phyloP scores from a whole-genome alignment of 1,140 invertebrate species.

The Pseudoatta argentina region DNA sequence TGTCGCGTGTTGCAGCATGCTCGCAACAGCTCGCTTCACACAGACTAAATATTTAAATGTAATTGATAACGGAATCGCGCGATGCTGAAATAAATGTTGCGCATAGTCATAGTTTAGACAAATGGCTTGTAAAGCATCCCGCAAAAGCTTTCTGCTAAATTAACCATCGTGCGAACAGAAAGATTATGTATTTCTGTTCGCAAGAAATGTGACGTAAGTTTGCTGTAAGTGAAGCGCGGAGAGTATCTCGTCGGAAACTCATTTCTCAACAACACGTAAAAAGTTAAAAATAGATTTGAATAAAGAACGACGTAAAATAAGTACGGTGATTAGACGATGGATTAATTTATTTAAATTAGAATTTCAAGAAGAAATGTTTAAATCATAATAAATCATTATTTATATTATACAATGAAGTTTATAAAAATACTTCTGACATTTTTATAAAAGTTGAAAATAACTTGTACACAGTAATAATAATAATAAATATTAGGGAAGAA shows the following conservation, averaged over 20 bases:
- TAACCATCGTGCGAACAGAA: neutral
- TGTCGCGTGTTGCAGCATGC: slow-evolving; percentile 45
- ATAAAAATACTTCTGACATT: neutral
- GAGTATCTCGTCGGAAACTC: neutral
- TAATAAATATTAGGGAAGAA: neutral
- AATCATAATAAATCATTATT: neutral
- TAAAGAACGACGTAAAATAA: too few relatives aligned
- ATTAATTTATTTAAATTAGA: neutral
- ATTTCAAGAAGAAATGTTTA: neutral
- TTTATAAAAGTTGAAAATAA: too few relatives aligned
- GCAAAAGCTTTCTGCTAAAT: slow-evolving; percentile 23
- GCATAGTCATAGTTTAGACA: neutral
- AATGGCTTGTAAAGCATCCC: neutral
- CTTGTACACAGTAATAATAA: neutral
- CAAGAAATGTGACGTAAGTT: neutral
- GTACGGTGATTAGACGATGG: neutral
- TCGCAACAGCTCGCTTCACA: slow-evolving; percentile 31
- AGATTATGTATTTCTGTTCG: neutral
- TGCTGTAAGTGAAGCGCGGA: neutral
- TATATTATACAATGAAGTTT: neutral
- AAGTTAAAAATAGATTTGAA: neutral
- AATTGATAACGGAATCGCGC: neutral
- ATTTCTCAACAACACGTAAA: neutral
- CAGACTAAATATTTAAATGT: slow-evolving; percentile 9
- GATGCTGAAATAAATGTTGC: slow-evolving; percentile 11